Base-by-base conservation (phyloP, 2,113 vertebrate genomes). In the Terrapene triunguis region DNA sequence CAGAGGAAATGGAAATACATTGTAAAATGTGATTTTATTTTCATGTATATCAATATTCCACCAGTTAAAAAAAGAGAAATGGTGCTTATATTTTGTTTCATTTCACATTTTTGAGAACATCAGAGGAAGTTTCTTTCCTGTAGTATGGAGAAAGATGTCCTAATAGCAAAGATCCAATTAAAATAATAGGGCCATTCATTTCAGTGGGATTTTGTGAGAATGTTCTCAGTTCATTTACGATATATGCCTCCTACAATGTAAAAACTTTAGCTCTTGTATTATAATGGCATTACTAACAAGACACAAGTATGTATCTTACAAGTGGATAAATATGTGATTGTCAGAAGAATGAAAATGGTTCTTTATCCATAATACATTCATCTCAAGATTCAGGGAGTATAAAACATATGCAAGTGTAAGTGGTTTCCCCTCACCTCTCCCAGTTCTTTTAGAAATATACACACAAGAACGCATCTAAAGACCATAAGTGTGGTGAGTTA, bases 171-270 rank as follows among this genome's bases (percentile, higher is more conserved):
- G 95, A 97, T 95, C 93, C 94, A 97, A 98, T 98, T 98, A 98
- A 98, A 97, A 98, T 98, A 98, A 97, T 96, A 97, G 94, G 87
- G 87, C 95, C 92, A 97, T 97, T 98, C 96, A 95, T 98, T 98
- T 97, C 96, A 88, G 94, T 85, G 93, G 94, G 87, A 90, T 97
- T 97, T 98, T 97, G 92, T 78, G 74, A 96, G 91, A 98, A 96
- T 87, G 96, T 97, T 98, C 94, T 96, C 95, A 97, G 95, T 90
- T 96, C 96, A 96, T 96, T 97, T 97, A 95, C 96, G 95, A 89
- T 97, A 90, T 90, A 94, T 85, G 95, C 80, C 97, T 95, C 94
- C 81, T 95, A 74, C 74, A 1, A 93, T 91, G 94, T 59, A 84
- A 96, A 96, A 96, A 96, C 96, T 97, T 97, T 76, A 92, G 96